Evolutionary conservation across 2,113 vertebrate species (phyloP).

Genomic region (Eolophus roseicapilla): DNA sequence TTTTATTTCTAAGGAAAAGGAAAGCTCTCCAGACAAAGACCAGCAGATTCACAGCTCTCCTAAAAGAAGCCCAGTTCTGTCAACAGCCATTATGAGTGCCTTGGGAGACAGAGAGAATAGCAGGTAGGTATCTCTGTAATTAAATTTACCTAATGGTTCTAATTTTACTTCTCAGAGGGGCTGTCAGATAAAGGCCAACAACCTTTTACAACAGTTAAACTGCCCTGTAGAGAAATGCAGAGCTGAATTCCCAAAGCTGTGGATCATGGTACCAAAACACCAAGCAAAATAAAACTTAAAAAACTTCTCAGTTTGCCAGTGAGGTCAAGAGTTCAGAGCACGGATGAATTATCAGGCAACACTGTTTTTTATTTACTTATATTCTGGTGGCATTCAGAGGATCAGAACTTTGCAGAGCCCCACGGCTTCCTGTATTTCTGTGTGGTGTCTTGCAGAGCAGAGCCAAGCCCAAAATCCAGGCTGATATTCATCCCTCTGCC

Average conservation of each 20-base stretch:
- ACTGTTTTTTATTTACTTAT: not conserved
- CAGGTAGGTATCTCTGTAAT: not conserved
- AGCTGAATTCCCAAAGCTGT: not conserved
- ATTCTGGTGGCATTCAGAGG: not conserved
- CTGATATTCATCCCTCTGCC: not conserved
- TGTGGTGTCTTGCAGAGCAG: not conserved
- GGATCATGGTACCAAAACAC: not conserved
- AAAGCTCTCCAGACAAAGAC: not conserved
- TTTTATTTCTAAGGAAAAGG: not conserved
- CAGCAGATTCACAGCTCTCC: not conserved
- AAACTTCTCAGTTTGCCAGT: not conserved
- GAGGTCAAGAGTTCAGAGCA: not conserved
- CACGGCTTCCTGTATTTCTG: not conserved
- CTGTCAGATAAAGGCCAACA: not conserved
- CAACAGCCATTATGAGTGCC: not conserved
- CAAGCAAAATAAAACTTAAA: not conserved
- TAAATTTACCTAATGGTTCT: not conserved
- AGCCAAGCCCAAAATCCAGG: not conserved
- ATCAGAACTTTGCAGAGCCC: not conserved
- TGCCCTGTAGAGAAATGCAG: not conserved
- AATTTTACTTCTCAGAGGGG: not conserved
- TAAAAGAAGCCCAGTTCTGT: not conserved
- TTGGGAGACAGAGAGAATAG: not conserved
- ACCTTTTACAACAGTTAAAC: not conserved
- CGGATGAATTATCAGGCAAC: not conserved